Evolutionary conservation across 2,888 invertebrate species (phyloP), one percentile per base, ranked within the genome.

Genomic region (Taphrorychus bicolor): DNA sequence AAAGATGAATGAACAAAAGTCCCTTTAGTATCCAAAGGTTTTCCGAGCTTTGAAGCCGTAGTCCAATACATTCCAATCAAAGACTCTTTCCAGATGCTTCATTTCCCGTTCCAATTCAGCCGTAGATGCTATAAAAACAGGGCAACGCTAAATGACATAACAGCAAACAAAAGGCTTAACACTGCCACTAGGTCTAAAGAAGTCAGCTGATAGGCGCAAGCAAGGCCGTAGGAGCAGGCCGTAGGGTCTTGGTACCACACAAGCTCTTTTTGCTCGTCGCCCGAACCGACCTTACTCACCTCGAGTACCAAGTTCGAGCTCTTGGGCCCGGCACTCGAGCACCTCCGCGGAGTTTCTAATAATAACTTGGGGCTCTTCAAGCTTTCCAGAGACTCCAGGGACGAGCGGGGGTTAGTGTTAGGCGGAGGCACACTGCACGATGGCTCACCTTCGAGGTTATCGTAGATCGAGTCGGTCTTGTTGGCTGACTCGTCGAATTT

Each of bases 191-290:
- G 85, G 84, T 92, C 92, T 83, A 90, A 83, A 76, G 89, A 88
- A 79, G 89, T 88, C 81, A 91, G 83, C 82, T 89, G 88, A 80
- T 88, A 88, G 74, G 87, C 85, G 82, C 88, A 87, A 86, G 89
- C 88, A 85, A 89, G 80, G 79, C 90, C 89, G 85, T 90, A 89
- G 78, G 90, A 87, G 85, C 90, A 91, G 87, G 91, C 90, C 86
- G 91, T 40, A 16, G 41, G 42, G 18, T 32, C 23, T 42, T 41
- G n/a, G 23, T 66, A 52, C 22, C 16, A n/a, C n/a, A n/a, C n/a
- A n/a, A n/a, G 41, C 60, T n/a, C n/a, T n/a, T n/a, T n/a, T n/a
- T n/a, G n/a, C n/a, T n/a, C n/a, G n/a, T n/a, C n/a, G n/a, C n/a
- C n/a, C n/a, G n/a, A n/a, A n/a, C n/a, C n/a, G n/a, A n/a, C 68